Percentiles rank a stretch among this genome's conserved stretches.
Conservation (phyloP, 1,140 invertebrate genomes). For the Ceratosolen solmsi region DNA sequence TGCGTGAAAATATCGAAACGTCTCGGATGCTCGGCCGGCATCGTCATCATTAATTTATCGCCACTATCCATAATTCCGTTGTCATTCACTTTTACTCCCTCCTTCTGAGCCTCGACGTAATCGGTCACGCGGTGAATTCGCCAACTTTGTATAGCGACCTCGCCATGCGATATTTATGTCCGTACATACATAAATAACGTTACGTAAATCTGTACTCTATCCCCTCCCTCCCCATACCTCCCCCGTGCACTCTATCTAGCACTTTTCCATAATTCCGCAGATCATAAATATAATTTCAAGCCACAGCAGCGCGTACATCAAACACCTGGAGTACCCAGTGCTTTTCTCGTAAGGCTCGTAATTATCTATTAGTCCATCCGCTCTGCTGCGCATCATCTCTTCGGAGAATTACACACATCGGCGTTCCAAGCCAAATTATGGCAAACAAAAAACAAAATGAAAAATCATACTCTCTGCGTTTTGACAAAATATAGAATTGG, state of each 20-base stretch:
- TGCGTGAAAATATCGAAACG: neutral
- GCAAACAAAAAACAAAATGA: too few species aligned
- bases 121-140: neutral
- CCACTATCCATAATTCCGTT: neutral
- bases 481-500: too few species aligned
- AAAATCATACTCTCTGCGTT: too few species aligned
- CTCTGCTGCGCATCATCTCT: neutral
- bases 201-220: conserved; percentile 20
- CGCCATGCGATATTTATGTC: conserved; percentile 6
- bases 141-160: neutral
- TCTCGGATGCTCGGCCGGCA: neutral
- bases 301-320: neutral
- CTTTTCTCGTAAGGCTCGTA: too few species aligned
- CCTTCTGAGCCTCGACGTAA: neutral
- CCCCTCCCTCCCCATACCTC: neutral
- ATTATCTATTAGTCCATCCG: conserved; percentile 26
- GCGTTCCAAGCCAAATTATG: neutral
- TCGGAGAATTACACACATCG: conserved; percentile 12
- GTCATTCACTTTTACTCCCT: neutral
- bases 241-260: too few species aligned
- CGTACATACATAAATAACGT: conserved; percentile 27
- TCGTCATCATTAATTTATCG: conserved; percentile 40
- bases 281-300: conserved; percentile 21
- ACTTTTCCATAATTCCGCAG: too few species aligned
- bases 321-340: neutral